A percentile compares a stretch with the other conserved stretches of the same genome.
Conservation (phyloP, 2,113 vertebrate species). For the Ivindomyrus marchei region DNA sequence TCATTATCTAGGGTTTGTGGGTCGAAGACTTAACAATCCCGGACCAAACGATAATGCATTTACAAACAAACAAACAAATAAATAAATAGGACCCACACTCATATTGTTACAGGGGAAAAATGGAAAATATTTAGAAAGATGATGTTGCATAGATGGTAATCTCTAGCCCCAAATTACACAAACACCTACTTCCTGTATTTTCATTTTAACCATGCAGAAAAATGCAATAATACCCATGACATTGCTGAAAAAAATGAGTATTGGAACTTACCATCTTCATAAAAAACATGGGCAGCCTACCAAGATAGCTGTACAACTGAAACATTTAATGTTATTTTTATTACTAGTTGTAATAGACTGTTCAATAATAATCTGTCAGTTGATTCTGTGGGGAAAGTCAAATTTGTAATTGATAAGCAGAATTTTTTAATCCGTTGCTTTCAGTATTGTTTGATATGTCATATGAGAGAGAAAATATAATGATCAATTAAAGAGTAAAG, state of each 20-base stretch:
- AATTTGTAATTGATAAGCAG: not conserved
- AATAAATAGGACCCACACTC: slow-evolving; percentile 33
- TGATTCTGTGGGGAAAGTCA: not conserved
- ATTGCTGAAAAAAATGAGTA: slow-evolving; percentile 3
- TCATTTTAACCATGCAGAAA: slow-evolving; percentile 18
- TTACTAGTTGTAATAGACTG: not conserved
- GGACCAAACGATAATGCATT: slow-evolving; percentile 30
- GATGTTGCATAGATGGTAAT: slow-evolving; percentile 29
- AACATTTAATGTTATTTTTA: not conserved
- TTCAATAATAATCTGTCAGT: not conserved
- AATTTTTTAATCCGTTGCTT: not conserved
- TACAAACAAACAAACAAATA: slow-evolving; percentile 29
- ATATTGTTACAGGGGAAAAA: slow-evolving; percentile 14
- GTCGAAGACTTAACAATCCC: slow-evolving; percentile 28
- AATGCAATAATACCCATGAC: slow-evolving; percentile 8
- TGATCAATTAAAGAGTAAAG: not conserved
- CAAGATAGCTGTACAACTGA: not conserved
- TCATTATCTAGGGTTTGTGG: slow-evolving; percentile 16
- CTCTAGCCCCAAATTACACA: slow-evolving; percentile 27
- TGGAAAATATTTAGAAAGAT: slow-evolving; percentile 16
- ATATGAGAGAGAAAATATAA: not conserved
- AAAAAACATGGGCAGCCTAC: not conserved
- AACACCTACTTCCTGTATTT: slow-evolving; percentile 15
- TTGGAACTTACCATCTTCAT: not conserved
- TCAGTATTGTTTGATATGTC: not conserved